Evolutionary conservation across 2,888 invertebrate genomes (phyloP).

Genomic region (Drosophila nr. perissopoda): DNA sequence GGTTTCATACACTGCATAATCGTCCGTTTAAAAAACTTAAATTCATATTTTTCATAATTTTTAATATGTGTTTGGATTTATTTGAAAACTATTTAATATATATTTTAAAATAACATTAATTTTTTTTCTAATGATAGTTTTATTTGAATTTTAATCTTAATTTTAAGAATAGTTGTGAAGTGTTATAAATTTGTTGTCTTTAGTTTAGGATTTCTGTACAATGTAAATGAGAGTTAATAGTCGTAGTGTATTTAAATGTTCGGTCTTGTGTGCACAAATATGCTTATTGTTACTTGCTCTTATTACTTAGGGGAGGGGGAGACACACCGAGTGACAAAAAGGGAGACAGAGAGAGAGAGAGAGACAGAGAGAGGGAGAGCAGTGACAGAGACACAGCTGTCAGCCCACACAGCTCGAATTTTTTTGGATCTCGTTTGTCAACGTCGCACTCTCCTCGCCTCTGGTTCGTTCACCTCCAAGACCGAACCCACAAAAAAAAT

Average conservation of each 20-base stretch:
- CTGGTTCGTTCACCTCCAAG: slow-evolving; percentile 71
- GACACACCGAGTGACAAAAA: background rate
- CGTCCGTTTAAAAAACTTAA: background rate
- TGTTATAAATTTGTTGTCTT: background rate
- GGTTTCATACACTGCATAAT: background rate
- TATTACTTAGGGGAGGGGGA: slow-evolving; percentile 14
- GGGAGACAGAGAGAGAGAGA: background rate
- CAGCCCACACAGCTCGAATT: slow-evolving; percentile 59
- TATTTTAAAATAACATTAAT: background rate
- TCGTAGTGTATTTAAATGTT: slow-evolving; percentile 7
- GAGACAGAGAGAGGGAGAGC: background rate
- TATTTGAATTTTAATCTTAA: background rate
- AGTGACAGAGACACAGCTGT: slow-evolving; percentile 2
- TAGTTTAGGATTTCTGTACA: background rate
- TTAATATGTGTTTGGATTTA: background rate
- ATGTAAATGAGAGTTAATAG: background rate
- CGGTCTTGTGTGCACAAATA: background rate
- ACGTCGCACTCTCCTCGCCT: slow-evolving; percentile 27
- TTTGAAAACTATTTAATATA: background rate
- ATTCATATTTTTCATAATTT: background rate
- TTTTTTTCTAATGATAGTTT: background rate
- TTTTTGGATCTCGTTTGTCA: slow-evolving; percentile 37
- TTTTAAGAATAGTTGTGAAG: background rate
- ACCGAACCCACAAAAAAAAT: slow-evolving; percentile 33
- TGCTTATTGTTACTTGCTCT: slow-evolving; percentile 27